Percentiles rank a stretch among this genome's conserved stretches.
Conservation (phyloP, 1,140 invertebrate genomes). For the Aphelenchoides besseyi region DNA sequence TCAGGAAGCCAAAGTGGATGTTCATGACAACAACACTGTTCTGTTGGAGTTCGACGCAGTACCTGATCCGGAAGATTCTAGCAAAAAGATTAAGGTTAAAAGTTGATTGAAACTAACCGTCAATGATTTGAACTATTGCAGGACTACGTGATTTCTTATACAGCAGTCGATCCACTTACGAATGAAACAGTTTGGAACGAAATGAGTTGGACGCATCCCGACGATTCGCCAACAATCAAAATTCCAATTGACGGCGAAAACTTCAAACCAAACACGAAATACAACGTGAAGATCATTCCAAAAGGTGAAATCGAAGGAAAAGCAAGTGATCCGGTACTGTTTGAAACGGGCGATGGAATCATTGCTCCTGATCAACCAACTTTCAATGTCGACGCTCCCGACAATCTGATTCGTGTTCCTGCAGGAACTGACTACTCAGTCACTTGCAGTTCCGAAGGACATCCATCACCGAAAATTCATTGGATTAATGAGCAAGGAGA, state of each 20-base stretch:
- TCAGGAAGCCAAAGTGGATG: slow-evolving; percentile 34
- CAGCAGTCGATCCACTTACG: slow-evolving; percentile 49
- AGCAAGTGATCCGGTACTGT: slow-evolving; percentile 44
- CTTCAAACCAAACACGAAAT: slow-evolving; percentile 61
- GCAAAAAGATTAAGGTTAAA: slow-evolving; percentile 49
- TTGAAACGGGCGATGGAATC: slow-evolving; percentile 42
- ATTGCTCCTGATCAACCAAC: slow-evolving; percentile 54
- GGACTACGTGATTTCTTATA: slow-evolving; percentile 58
- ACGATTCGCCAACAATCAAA: slow-evolving; percentile 29
- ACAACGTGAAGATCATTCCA: slow-evolving; percentile 54
- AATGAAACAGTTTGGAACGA: slow-evolving; percentile 60
- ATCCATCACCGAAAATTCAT: slow-evolving; percentile 49
- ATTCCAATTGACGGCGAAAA: slow-evolving; percentile 58
- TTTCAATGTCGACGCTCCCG: slow-evolving; percentile 58
- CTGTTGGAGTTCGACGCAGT: slow-evolving; percentile 52
- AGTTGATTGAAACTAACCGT: not conserved
- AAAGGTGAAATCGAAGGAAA: slow-evolving; percentile 54
- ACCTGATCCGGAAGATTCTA: slow-evolving; percentile 55
- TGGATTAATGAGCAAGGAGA: slow-evolving; percentile 60
- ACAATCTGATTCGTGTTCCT: slow-evolving; percentile 57
- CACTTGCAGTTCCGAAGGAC: slow-evolving; percentile 55
- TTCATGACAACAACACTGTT: slow-evolving; percentile 59
- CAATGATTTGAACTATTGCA: slow-evolving; percentile 17
- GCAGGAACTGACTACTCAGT: slow-evolving; percentile 61
- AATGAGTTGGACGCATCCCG: slow-evolving; percentile 43